These are phyloP conservation scores for Hypanus sabinus DNA, from an alignment of 2,113 vertebrate genomes.

Conservation along the genomic window DNA sequence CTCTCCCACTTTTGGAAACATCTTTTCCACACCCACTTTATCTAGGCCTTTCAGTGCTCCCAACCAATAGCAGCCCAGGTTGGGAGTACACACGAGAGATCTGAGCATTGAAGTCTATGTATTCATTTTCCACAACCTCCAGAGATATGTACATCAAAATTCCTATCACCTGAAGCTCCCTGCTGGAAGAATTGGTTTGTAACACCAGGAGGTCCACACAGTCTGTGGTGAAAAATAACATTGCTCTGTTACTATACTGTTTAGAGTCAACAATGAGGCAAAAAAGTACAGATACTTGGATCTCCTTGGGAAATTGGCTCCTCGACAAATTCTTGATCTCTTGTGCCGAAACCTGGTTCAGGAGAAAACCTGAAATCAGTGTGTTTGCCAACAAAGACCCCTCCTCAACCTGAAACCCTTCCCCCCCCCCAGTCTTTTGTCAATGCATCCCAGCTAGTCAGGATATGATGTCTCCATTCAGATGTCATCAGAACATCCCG, in stretches of 20 bases:
- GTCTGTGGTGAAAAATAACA: neutral
- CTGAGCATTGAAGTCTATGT: neutral
- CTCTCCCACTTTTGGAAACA: no score
- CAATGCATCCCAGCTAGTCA: neutral
- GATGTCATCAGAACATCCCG: no score
- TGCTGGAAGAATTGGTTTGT: neutral
- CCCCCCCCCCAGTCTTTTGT: neutral
- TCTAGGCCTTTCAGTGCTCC: neutral
- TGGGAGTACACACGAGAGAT: neutral
- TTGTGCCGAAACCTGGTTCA: constrained; percentile 62
- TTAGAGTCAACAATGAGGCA: neutral
- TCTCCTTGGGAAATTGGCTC: constrained; percentile 72
- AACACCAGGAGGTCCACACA: neutral
- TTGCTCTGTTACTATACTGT: neutral
- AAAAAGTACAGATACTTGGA: constrained; percentile 57
- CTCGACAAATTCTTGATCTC: constrained; percentile 60
- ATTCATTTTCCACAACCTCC: neutral
- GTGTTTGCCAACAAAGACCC: neutral
- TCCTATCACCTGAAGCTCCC: neutral
- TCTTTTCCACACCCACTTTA: no score
- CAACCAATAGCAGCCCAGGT: neutral
- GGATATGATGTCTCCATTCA: no score
- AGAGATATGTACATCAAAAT: neutral
- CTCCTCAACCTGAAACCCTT: neutral
- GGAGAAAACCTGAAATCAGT: constrained; percentile 1